A percentile compares a stretch with the other conserved stretches of the same genome.
Conservation (phyloP, 1,140 invertebrate species). For the Colletes latitarsis region DNA sequence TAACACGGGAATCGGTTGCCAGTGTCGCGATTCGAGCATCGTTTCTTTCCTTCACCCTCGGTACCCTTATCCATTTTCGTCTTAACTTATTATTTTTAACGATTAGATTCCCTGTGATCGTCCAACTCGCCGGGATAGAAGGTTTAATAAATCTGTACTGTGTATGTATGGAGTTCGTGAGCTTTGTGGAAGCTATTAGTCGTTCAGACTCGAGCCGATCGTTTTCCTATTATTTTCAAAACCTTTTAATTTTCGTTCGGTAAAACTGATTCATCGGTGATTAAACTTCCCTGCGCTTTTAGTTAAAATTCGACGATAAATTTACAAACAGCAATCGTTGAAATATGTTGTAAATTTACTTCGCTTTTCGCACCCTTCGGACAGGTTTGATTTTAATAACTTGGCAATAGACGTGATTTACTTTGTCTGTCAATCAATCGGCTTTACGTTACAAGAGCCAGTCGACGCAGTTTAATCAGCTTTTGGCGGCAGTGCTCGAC, state of each 20-base stretch:
- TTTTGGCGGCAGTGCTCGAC: constrained; percentile 1
- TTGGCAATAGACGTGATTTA: background rate
- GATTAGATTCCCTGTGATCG: background rate
- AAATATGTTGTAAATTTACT: no score
- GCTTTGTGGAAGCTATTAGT: background rate
- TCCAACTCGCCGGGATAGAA: background rate
- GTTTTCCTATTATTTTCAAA: no score
- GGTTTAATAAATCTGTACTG: background rate
- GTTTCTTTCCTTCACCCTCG: background rate
- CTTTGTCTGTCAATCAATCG: constrained; percentile 15
- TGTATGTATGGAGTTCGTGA: no score
- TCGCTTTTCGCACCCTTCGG: no score
- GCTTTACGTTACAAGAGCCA: background rate
- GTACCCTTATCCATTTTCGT: no score
- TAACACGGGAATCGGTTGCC: no score
- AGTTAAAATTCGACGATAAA: no score
- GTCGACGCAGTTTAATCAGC: constrained; percentile 9
- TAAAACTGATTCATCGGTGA: no score
- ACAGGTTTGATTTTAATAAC: no score
- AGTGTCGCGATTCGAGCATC: background rate
- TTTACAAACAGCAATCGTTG: no score
- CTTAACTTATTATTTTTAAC: constrained; percentile 31
- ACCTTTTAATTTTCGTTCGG: no score
- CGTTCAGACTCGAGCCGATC: background rate
- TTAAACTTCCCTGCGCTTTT: no score